These are phyloP conservation scores for Xanthia icteritia DNA, from an alignment of 2,888 invertebrate species.

Conservation along the genomic window DNA sequence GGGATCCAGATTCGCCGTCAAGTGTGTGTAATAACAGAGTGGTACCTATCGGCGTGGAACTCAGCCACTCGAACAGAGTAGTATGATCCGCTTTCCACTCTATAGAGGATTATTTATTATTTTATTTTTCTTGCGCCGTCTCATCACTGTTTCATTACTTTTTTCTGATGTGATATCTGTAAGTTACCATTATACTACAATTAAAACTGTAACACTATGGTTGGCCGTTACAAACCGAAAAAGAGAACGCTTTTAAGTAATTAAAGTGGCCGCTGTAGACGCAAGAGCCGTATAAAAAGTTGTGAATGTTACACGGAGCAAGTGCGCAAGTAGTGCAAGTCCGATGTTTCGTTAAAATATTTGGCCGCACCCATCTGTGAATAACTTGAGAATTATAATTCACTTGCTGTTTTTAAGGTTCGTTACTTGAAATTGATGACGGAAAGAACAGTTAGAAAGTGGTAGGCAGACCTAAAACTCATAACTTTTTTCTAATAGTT, in stretches of 20 bases:
- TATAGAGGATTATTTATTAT: slow-evolving; percentile 45
- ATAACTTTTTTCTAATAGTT: slow-evolving; percentile 4
- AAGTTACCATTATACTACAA: slow-evolving; percentile 69
- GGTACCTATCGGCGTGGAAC: slow-evolving; percentile 59
- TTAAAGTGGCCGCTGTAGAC: slow-evolving; percentile 72
- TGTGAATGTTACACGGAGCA: slow-evolving; percentile 65
- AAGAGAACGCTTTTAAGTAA: slow-evolving; percentile 78
- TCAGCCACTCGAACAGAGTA: slow-evolving; percentile 6
- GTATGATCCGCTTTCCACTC: slow-evolving; percentile 56
- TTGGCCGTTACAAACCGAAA: slow-evolving; percentile 79
- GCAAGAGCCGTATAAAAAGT: slow-evolving; percentile 74
- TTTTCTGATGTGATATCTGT: slow-evolving; percentile 66
- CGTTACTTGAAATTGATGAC: slow-evolving; percentile 52
- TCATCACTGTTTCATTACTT: slow-evolving; percentile 61
- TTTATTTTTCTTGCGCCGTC: slow-evolving; percentile 49
- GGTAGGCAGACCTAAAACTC: slow-evolving; percentile 13
- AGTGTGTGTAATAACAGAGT: slow-evolving; percentile 59
- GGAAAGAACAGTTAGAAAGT: slow-evolving; percentile 49
- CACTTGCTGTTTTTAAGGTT: slow-evolving; percentile 45
- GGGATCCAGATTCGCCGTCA: slow-evolving; percentile 29
- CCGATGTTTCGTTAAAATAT: slow-evolving; percentile 55
- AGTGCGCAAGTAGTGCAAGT: slow-evolving; percentile 58
- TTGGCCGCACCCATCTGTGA: slow-evolving; percentile 47
- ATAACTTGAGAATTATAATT: slow-evolving; percentile 51
- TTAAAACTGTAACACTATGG: slow-evolving; percentile 74